Percentiles rank a stretch among this genome's conserved stretches.
These are phyloP conservation scores for Lerema accius DNA, from an alignment of 1,140 invertebrate genomes.

Conservation along the genomic window DNA sequence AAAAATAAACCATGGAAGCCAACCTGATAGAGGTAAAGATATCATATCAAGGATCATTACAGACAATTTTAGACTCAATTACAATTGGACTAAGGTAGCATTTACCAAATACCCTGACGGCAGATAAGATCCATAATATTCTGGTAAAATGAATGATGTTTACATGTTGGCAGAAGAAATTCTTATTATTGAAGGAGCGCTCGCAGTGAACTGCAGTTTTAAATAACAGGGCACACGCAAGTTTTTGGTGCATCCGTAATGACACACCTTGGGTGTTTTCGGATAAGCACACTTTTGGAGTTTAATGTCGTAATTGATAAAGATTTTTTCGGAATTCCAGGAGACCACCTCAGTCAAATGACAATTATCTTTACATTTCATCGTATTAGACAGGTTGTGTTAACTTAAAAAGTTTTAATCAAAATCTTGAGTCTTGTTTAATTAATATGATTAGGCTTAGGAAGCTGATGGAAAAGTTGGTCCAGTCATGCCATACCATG, in stretches of 20 bases:
- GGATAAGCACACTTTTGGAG: constrained; percentile 5
- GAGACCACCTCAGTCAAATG: background rate
- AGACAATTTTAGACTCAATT: constrained; percentile 28
- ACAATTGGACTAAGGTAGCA: background rate
- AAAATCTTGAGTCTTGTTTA: too few species aligned
- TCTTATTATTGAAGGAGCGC: constrained; percentile 55
- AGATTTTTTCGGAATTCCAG: background rate
- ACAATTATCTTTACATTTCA: background rate
- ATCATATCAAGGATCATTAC: background rate
- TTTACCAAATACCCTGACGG: background rate
- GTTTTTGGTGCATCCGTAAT: constrained; percentile 27
- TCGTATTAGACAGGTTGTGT: too few species aligned
- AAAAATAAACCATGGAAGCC: constrained; percentile 67
- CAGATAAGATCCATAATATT: constrained; percentile 11
- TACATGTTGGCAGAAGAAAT: constrained; percentile 64
- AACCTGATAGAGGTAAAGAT: constrained; percentile 9
- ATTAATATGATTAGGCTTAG: too few species aligned
- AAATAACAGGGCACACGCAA: constrained; percentile 49
- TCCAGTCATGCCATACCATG: too few species aligned
- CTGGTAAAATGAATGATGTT: constrained; percentile 44
- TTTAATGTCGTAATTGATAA: constrained; percentile 14
- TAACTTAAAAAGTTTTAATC: too few species aligned
- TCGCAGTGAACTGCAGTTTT: constrained; percentile 48
- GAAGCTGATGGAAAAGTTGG: too few species aligned
- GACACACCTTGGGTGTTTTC: constrained; percentile 20